Conservation (phyloP, 2,113 vertebrate species). For the Urocynchramus pylzowi region DNA sequence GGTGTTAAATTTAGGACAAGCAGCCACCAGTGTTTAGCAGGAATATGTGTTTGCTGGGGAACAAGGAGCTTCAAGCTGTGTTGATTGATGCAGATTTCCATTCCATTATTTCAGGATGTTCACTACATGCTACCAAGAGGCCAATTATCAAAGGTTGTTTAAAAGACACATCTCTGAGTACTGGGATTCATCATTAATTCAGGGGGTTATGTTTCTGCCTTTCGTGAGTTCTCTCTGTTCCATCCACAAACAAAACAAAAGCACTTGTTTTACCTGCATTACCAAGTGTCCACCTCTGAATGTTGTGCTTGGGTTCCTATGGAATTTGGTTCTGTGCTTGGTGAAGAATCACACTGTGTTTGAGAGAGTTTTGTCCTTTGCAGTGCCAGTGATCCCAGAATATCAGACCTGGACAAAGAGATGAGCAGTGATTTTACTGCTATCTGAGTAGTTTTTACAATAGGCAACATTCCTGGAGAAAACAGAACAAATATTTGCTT, state of each 20-base stretch:
- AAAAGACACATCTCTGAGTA: conserved; percentile 55
- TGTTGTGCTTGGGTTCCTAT: background rate
- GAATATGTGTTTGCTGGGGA: conserved; percentile 16
- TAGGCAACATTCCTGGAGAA: background rate
- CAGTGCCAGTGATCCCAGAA: background rate
- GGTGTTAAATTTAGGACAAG: conserved; percentile 57
- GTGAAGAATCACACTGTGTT: background rate
- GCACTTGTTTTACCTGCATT: background rate
- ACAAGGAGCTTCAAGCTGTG: conserved; percentile 45
- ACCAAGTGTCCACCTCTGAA: background rate
- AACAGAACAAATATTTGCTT: background rate
- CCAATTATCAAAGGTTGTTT: conserved; percentile 60
- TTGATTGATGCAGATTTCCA: conserved; percentile 60
- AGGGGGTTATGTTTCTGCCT: background rate
- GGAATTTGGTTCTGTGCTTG: background rate
- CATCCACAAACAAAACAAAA: background rate
- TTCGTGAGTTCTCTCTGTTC: background rate
- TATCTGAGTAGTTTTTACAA: background rate
- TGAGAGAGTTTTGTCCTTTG: background rate
- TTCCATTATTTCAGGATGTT: conserved; percentile 51
- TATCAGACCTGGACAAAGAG: background rate
- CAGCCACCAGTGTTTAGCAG: conserved; percentile 11
- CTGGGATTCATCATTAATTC: conserved; percentile 47
- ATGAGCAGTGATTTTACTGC: too few species aligned
- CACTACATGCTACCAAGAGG: conserved; percentile 29